A percentile compares a stretch with the other conserved stretches of the same genome.
These are phyloP conservation scores for Willowsia nigromaculata DNA, from an alignment of 2,888 invertebrate species.

Conservation along the genomic window DNA sequence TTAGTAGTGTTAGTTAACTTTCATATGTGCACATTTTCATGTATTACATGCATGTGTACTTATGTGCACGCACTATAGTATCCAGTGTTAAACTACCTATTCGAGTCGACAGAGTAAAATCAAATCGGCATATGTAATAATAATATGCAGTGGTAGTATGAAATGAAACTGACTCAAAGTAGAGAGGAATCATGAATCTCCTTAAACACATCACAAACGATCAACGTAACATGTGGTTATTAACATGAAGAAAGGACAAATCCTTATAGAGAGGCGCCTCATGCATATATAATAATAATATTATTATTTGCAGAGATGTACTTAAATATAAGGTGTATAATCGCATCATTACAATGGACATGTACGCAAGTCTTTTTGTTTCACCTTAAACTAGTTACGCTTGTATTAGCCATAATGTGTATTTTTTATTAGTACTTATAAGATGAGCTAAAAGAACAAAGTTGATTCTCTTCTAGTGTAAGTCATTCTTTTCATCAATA, in stretches of 20 bases:
- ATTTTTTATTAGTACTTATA: slow-evolving; percentile 38
- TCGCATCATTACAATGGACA: neutral
- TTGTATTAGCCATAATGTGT: slow-evolving; percentile 48
- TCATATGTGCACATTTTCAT: slow-evolving; percentile 32
- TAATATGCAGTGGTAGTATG: too few species aligned
- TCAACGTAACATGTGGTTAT: slow-evolving; percentile 57
- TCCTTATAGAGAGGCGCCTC: neutral
- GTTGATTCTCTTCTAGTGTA: slow-evolving; percentile 40
- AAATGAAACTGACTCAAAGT: neutral
- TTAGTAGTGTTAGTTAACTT: slow-evolving; percentile 1
- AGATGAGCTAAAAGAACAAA: slow-evolving; percentile 61
- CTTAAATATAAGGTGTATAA: neutral
- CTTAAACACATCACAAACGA: neutral
- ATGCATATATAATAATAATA: neutral
- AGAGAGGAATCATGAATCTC: neutral
- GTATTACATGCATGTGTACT: neutral
- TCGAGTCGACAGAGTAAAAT: slow-evolving; percentile 17
- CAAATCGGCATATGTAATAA: neutral
- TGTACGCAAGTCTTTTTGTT: slow-evolving; percentile 25
- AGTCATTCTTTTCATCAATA: slow-evolving; percentile 32
- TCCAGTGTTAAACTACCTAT: slow-evolving; percentile 25
- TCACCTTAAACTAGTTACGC: slow-evolving; percentile 65
- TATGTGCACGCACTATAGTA: neutral
- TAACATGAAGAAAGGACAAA: slow-evolving; percentile 44
- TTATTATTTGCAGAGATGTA: neutral